Evolutionary conservation across 2,797 vertebrate genomes (phyloP), one percentile per base, ranked within the genome.

Genomic region (Sebastes variabilis): DNA sequence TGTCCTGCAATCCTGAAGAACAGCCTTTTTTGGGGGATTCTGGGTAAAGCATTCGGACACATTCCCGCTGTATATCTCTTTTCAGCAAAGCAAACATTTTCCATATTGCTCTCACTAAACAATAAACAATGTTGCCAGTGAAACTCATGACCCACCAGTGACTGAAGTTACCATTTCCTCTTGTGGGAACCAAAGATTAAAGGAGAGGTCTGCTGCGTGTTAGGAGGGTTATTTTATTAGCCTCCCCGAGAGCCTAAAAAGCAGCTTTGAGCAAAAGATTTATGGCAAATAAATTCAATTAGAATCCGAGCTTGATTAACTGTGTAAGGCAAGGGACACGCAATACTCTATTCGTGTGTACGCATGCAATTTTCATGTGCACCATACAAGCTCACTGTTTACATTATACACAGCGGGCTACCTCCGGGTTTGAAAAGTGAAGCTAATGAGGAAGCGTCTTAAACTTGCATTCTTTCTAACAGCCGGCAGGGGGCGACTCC

Each of bases 171-270:
- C n/a, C 32, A 64, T 90, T 87, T 91, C 74, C 69, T 83, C 77
- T 83, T 56, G 78, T 89, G 89, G 81, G 88, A 94, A 90, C 74
- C 36, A 46, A 54, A 87, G 72, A 93, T 91, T 42, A 92, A 91
- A 94, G 46, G 3, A 52, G 36, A 75, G 10, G 52, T 68, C 58
- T 68, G 70, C 30, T 62, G 61, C 7, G 52, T 75, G 46, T 59
- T 30, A 54, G 18, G 18, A 72, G 34, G 34, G 20, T 72, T 71
- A 67, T 68, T 83, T 85, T 81, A 87, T 62, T 78, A 77, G 60
- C 66, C 25, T 14, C 81, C 52, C 32, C 55, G 25, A 80, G 55
- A 87, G 64, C n/a, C 54, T 56, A 13, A 81, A 82, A 81, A 42
- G 54, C 13, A n/a, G 60, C 74, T 87, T 52, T 69, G 81, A 82